Evolutionary conservation across 2,797 vertebrate genomes (phyloP).

Genomic region (Melopsittacus undulatus): DNA sequence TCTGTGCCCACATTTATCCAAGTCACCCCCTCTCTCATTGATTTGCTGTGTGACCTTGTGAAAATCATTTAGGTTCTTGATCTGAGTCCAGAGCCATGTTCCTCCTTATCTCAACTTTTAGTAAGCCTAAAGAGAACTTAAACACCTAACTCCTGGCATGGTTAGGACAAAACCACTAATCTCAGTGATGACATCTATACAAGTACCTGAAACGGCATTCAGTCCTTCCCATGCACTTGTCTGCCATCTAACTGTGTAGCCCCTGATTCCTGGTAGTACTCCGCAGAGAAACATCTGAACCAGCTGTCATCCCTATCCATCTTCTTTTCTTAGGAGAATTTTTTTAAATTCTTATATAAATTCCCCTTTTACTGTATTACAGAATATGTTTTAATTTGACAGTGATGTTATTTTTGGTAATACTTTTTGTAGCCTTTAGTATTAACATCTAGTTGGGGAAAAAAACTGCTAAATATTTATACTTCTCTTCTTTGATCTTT

Average conservation of each 20-base stretch:
- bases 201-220: neutral
- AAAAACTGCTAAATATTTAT: conserved; percentile 63
- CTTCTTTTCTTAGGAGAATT: neutral
- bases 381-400: conserved; percentile 34
- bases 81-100: neutral
- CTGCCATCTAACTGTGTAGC: neutral
- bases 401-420: conserved; percentile 36
- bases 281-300: neutral
- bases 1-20: neutral
- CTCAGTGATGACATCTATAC: neutral
- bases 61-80: neutral
- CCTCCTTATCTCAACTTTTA: neutral
- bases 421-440: conserved; percentile 39
- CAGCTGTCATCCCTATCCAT: neutral
- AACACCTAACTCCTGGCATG: neutral
- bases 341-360: conserved; percentile 26
- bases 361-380: conserved; percentile 23
- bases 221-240: neutral
- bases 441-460: conserved; percentile 48
- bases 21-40: neutral
- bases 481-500: conserved; percentile 44
- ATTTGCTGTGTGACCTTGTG: neutral
- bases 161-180: neutral
- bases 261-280: neutral
- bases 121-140: neutral